A percentile compares a stretch with the other conserved stretches of the same genome.
Conservation (phyloP, 2,113 vertebrate species). For the Salvelinus alpinus region DNA sequence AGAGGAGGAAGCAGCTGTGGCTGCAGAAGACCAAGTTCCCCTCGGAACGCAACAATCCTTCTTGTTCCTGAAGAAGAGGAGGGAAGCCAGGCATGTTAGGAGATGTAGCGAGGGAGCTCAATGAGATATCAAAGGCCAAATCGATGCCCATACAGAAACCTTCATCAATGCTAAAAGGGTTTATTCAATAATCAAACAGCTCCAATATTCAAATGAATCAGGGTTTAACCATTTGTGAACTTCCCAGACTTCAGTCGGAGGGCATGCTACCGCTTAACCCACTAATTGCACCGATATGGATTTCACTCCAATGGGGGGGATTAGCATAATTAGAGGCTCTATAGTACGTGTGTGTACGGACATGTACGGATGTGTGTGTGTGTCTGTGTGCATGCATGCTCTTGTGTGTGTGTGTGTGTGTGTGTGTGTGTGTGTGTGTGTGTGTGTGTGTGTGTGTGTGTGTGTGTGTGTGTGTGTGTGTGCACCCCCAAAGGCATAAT, state of each 20-base stretch:
- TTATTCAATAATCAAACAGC: constrained; percentile 43
- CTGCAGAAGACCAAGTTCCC: constrained; percentile 93
- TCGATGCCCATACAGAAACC: constrained; percentile 20
- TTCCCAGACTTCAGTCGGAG: constrained; percentile 17
- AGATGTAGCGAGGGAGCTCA: constrained; percentile 21
- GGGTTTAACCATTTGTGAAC: constrained; percentile 6
- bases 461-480: no score
- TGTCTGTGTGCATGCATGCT: no score
- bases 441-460: no score
- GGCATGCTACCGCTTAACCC: constrained; percentile 35
- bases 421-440: no score
- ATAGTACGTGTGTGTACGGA: constrained; percentile 1
- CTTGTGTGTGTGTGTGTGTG: no score
- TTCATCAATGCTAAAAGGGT: constrained; percentile 33
- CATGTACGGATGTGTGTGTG: no score
- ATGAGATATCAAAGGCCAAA: constrained; percentile 29
- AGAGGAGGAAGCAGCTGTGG: constrained; percentile 93
- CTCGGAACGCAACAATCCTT: constrained; percentile 71
- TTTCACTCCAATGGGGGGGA: constrained; percentile 44
- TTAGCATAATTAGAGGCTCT: constrained; percentile 50
- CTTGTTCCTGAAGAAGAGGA: constrained; percentile 57
- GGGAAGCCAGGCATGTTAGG: constrained; percentile 61
- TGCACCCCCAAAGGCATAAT: constrained; percentile 19
- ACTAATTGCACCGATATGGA: constrained; percentile 43
- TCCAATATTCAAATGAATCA: constrained; percentile 43